A percentile compares a stretch with the other conserved stretches of the same genome.
phyloP scores from a whole-genome alignment of 2,797 vertebrate genomes.

The Sparidentex hasta region DNA sequence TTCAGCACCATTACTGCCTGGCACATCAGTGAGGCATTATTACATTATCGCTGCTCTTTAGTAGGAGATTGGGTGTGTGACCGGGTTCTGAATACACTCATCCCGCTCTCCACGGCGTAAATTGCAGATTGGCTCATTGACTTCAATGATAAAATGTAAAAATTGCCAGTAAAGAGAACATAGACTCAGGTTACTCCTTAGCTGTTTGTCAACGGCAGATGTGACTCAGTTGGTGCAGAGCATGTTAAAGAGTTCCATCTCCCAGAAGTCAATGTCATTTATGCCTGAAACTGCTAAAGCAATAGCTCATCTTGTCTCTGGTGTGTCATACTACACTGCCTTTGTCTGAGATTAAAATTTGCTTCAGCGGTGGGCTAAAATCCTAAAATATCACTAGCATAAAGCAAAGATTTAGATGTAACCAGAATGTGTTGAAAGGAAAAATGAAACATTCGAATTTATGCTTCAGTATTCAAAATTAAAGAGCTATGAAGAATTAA shows the following conservation, averaged over 20 bases:
- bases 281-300: slow-evolving; percentile 82
- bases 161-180: slow-evolving; percentile 94
- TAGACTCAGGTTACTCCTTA: slow-evolving; percentile 91
- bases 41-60: slow-evolving; percentile 97
- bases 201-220: slow-evolving; percentile 92
- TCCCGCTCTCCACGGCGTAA: slow-evolving; percentile 94
- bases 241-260: slow-evolving; percentile 86
- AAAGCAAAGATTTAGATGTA: slow-evolving; percentile 48
- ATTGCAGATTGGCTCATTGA: slow-evolving; percentile 98
- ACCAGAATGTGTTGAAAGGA: slow-evolving; percentile 10
- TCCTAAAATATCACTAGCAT: slow-evolving; percentile 65
- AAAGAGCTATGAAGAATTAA: slow-evolving; percentile 2
- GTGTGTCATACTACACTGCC: slow-evolving; percentile 81
- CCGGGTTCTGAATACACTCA: slow-evolving; percentile 96
- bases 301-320: slow-evolving; percentile 83
- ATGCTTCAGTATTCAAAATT: slow-evolving; percentile 15
- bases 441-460: slow-evolving; percentile 11
- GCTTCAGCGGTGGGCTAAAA: slow-evolving; percentile 56
- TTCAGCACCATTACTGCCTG: slow-evolving; percentile 95
- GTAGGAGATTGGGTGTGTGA: slow-evolving; percentile 96
- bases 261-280: slow-evolving; percentile 86
- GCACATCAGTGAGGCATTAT: slow-evolving; percentile 96
- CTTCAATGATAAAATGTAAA: slow-evolving; percentile 98
- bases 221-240: slow-evolving; percentile 88
- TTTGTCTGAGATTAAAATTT: slow-evolving; percentile 81